A percentile compares a stretch with the other conserved stretches of the same genome.
Conservation (phyloP, 1,140 invertebrate genomes). For the Ptiloglossa arizonensis region DNA sequence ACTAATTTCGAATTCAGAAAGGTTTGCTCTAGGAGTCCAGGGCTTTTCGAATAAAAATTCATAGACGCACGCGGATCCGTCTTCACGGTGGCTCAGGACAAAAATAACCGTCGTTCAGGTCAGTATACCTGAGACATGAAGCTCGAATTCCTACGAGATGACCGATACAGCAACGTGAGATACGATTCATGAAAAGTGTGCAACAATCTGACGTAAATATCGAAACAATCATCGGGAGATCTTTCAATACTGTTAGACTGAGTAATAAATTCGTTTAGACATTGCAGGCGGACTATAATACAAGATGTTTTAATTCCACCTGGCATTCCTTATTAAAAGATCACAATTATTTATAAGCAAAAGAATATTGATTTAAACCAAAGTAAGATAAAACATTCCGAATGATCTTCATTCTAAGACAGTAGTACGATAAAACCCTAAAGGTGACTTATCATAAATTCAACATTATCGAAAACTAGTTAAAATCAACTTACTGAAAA, state of each 20-base stretch:
- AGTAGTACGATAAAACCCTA: too few relatives aligned
- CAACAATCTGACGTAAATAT: neutral
- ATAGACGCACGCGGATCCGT: neutral
- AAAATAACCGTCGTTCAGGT: neutral
- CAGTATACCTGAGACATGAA: constrained; percentile 5
- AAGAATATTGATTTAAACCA: too few relatives aligned
- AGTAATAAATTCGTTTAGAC: neutral
- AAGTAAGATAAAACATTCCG: too few relatives aligned
- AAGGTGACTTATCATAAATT: too few relatives aligned
- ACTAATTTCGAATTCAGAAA: too few relatives aligned
- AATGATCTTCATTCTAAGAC: too few relatives aligned
- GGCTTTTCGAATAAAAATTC: neutral
- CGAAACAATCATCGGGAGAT: constrained; percentile 17
- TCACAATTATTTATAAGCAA: too few relatives aligned
- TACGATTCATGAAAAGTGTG: constrained; percentile 14
- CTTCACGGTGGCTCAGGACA: neutral
- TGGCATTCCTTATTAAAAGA: too few relatives aligned
- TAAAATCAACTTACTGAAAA: too few relatives aligned
- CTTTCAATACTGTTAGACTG: neutral
- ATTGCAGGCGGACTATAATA: neutral
- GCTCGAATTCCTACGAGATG: constrained; percentile 19
- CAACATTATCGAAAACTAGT: too few relatives aligned
- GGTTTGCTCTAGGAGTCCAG: neutral
- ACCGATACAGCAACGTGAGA: constrained; percentile 15
- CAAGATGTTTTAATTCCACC: too few relatives aligned